These are phyloP conservation scores for Chalcosyrphus nemorum DNA, from an alignment of 2,888 invertebrate genomes.

Conservation along the genomic window DNA sequence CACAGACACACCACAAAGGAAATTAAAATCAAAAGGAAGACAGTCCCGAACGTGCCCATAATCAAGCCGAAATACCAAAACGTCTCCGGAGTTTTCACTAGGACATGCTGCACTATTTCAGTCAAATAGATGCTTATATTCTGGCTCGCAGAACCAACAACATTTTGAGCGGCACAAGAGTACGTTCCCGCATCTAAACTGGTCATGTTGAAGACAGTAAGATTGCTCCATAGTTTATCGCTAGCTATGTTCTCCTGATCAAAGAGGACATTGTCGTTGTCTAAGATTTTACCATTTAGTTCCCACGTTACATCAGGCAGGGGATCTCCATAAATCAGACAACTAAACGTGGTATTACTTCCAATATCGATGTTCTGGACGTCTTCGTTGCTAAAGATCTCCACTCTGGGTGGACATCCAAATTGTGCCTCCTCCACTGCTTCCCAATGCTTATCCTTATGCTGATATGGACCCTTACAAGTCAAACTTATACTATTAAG, in stretches of 20 bases:
- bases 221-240: constrained; percentile 87
- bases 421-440: constrained; percentile 89
- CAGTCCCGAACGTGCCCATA: constrained; percentile 87
- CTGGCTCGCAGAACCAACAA: constrained; percentile 82
- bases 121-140: constrained; percentile 86
- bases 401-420: constrained; percentile 91
- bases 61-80: constrained; percentile 89
- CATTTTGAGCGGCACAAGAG: constrained; percentile 84
- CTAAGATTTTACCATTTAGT: constrained; percentile 87
- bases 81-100: constrained; percentile 87
- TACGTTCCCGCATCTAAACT: constrained; percentile 93
- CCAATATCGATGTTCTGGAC: constrained; percentile 88
- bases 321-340: constrained; percentile 91
- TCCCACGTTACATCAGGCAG: constrained; percentile 92
- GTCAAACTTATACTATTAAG: constrained; percentile 89
- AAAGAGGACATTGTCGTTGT: constrained; percentile 83
- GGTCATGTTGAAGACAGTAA: constrained; percentile 91
- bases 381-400: constrained; percentile 84
- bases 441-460: constrained; percentile 90
- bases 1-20: constrained; percentile 85
- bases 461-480: constrained; percentile 88
- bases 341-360: constrained; percentile 91
- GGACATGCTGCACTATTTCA: constrained; percentile 84
- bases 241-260: constrained; percentile 80
- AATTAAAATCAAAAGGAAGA: constrained; percentile 84